A percentile compares a stretch with the other conserved stretches of the same genome.
These are phyloP conservation scores for Phortica okadai DNA, from an alignment of 2,888 invertebrate species.

Conservation along the genomic window DNA sequence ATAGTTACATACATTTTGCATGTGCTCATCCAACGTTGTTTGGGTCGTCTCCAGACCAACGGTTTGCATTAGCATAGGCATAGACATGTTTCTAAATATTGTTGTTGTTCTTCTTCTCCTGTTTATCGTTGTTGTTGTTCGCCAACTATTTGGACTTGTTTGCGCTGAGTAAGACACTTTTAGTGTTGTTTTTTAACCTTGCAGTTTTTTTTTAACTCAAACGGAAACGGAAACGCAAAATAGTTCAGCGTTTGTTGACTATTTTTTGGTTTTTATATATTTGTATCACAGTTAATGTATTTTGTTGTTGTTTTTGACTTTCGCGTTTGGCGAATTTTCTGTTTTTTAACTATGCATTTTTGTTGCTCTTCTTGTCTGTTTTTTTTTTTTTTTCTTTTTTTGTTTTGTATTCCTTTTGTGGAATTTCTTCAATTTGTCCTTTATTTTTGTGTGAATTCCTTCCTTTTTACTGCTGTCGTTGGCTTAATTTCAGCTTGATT, in stretches of 20 bases:
- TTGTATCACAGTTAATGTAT: not conserved
- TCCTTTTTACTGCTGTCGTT: not conserved
- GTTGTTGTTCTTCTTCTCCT: not conserved
- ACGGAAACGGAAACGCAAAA: slow-evolving; percentile 24
- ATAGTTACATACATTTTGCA: slow-evolving; percentile 72
- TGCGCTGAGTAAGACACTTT: not conserved
- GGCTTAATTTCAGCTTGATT: slow-evolving; percentile 29
- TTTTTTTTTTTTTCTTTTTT: slow-evolving; percentile 41
- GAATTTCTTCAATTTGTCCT: slow-evolving; percentile 21
- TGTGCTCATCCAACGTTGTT: slow-evolving; percentile 64
- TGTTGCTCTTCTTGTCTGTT: slow-evolving; percentile 15
- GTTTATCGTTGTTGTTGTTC: not conserved
- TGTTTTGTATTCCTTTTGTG: slow-evolving; percentile 14
- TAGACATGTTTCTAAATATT: slow-evolving; percentile 62
- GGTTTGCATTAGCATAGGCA: slow-evolving; percentile 66
- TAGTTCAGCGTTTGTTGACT: slow-evolving; percentile 55
- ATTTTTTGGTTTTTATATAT: slow-evolving; percentile 31
- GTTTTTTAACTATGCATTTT: slow-evolving; percentile 38
- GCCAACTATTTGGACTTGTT: too few species aligned
- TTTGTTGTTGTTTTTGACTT: slow-evolving; percentile 49
- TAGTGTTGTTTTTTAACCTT: not conserved
- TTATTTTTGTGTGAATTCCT: slow-evolving; percentile 27
- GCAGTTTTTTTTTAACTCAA: slow-evolving; percentile 33
- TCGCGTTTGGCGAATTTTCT: slow-evolving; percentile 56
- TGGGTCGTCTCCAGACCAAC: slow-evolving; percentile 55